phyloP scores from a whole-genome alignment of 2,797 vertebrate genomes.

The Molothrus aeneus region DNA sequence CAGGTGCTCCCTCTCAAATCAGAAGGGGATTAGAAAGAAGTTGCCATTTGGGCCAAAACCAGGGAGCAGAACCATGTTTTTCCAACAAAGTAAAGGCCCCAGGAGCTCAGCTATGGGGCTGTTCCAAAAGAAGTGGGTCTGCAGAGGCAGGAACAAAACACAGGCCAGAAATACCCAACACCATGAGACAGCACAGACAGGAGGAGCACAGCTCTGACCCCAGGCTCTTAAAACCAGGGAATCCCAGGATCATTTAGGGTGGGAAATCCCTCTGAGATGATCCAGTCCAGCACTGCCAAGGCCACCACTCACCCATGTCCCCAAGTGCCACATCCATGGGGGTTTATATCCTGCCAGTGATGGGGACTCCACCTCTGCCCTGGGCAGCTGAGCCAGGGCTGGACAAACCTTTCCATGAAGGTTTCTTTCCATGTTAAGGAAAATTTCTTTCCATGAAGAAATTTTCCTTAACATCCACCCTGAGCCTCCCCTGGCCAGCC shows the following conservation, averaged over 20 bases:
- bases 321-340: neutral
- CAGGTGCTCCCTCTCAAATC: neutral
- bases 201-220: neutral
- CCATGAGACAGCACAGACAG: neutral
- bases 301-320: neutral
- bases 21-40: neutral
- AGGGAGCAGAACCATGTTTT: neutral
- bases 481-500: accelerated
- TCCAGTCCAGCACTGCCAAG: neutral
- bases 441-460: neutral
- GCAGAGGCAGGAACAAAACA: neutral
- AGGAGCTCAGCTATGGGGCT: neutral
- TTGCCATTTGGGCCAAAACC: neutral
- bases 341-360: neutral
- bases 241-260: no score
- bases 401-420: neutral
- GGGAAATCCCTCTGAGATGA: neutral
- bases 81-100: neutral
- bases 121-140: neutral
- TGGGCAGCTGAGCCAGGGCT: neutral
- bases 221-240: neutral
- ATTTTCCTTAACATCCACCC: neutral
- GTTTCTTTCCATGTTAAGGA: no score
- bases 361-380: neutral
- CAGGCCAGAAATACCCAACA: neutral